Percentiles rank a stretch among this genome's conserved stretches.
Conservation (phyloP, 2,113 vertebrate genomes). For the Numenius arquata region DNA sequence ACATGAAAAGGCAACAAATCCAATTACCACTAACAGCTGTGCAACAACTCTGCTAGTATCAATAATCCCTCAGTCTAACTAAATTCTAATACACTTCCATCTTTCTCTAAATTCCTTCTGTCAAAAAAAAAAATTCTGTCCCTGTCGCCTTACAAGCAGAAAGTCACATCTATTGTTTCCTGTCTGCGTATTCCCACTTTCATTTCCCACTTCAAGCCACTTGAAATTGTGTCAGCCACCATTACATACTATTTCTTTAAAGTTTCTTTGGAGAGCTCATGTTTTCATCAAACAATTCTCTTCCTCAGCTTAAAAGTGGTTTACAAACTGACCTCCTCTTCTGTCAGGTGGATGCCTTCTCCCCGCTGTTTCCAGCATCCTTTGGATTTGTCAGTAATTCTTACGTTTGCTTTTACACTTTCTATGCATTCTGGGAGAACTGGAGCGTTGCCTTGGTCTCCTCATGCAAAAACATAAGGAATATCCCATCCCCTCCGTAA, state of each 20-base stretch:
- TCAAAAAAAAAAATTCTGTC: not conserved
- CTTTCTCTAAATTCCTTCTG: not conserved
- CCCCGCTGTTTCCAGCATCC: not conserved
- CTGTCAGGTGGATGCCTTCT: not conserved
- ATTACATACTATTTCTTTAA: not conserved
- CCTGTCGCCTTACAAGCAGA: not conserved
- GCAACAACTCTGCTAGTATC: not conserved
- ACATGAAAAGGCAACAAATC: not conserved
- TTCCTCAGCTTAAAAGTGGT: not conserved
- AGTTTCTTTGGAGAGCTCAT: not conserved
- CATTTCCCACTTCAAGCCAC: not conserved
- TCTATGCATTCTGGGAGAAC: not conserved
- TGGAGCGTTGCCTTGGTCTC: not conserved
- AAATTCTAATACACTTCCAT: not conserved
- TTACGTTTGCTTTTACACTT: not conserved
- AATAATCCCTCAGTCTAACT: not conserved
- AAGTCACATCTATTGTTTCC: not conserved
- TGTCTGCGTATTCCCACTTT: not conserved
- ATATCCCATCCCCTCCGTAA: not conserved
- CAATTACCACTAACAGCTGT: not conserved
- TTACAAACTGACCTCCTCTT: not conserved
- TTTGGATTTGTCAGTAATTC: not conserved
- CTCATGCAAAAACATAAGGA: not conserved
- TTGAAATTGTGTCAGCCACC: not conserved
- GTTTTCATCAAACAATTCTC: not conserved